Evolutionary conservation across 2,797 vertebrate genomes (phyloP).

Genomic region (Adelosebastes latens): DNA sequence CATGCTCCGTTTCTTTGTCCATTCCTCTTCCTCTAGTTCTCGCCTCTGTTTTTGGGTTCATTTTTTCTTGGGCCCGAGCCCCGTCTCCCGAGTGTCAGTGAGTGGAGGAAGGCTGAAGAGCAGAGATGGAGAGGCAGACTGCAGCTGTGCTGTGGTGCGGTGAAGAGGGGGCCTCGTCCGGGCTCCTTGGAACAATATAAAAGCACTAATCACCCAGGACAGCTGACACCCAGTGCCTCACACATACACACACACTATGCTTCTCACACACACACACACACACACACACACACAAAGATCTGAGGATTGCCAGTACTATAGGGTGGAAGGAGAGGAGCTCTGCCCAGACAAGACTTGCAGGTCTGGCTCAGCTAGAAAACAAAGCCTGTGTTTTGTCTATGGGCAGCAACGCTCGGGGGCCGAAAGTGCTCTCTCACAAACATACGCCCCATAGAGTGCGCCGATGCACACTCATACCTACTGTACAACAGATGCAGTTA

Average conservation of each 20-base stretch:
- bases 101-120: constrained; percentile 64
- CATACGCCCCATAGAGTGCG: constrained; percentile 36
- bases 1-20: not conserved
- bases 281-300: constrained; percentile 61
- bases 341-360: constrained; percentile 80
- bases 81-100: constrained; percentile 46
- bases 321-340: constrained; percentile 76
- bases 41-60: constrained; percentile 20
- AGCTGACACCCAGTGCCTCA: constrained; percentile 79
- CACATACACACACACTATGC: constrained; percentile 64
- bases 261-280: constrained; percentile 45
- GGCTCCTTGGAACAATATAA: constrained; percentile 81
- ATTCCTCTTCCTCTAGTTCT: constrained; percentile 19
- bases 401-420: constrained; percentile 79
- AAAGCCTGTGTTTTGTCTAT: constrained; percentile 93
- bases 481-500: constrained; percentile 51
- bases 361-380: constrained; percentile 80
- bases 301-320: constrained; percentile 60
- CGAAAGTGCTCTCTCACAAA: constrained; percentile 79
- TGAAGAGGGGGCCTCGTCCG: constrained; percentile 76
- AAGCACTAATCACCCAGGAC: constrained; percentile 81
- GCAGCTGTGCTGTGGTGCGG: constrained; percentile 75
- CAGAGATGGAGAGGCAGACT: constrained; percentile 74
- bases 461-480: constrained; percentile 14
- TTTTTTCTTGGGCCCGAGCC: constrained; percentile 35